Evolutionary conservation across 2,888 invertebrate genomes (phyloP).

Genomic region (Camptogramma bilineatum): DNA sequence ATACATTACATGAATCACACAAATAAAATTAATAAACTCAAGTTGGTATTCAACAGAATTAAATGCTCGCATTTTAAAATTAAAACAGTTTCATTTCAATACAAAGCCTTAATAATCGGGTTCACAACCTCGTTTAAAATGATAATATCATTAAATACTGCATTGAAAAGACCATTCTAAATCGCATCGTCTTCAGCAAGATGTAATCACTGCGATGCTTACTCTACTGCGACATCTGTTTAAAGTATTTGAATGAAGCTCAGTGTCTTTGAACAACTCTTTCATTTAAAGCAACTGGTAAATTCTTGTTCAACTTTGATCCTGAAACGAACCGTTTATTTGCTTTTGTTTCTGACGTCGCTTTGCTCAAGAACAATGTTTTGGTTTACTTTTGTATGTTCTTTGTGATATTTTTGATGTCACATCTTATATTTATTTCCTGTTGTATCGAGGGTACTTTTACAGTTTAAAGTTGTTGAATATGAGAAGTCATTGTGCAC

Average conservation of each 20-base stretch:
- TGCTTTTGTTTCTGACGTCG: slow-evolving; percentile 29
- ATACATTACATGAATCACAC: neutral
- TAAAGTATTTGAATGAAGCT: slow-evolving; percentile 42
- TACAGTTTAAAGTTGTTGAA: neutral
- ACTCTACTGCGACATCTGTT: slow-evolving; percentile 40
- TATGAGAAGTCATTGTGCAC: neutral
- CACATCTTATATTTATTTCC: neutral
- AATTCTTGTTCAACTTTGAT: slow-evolving; percentile 37
- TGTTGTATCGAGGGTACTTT: neutral
- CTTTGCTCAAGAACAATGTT: slow-evolving; percentile 31
- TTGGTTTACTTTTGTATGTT: slow-evolving; percentile 24
- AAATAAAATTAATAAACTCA: neutral
- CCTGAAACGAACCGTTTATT: slow-evolving; percentile 32
- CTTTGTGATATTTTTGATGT: slow-evolving; percentile 11
- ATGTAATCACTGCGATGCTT: slow-evolving; percentile 38
- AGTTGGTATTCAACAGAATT: neutral
- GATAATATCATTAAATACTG: slow-evolving; percentile 19
- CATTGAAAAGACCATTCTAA: slow-evolving; percentile 37
- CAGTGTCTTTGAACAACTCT: slow-evolving; percentile 32
- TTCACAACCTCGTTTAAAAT: slow-evolving; percentile 22
- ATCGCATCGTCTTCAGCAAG: slow-evolving; percentile 35
- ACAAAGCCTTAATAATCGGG: slow-evolving; percentile 7
- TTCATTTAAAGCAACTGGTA: slow-evolving; percentile 37
- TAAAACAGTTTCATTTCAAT: neutral
- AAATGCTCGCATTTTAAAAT: neutral